Conservation (phyloP, 2,888 invertebrate species). For the Julus scanicus region DNA sequence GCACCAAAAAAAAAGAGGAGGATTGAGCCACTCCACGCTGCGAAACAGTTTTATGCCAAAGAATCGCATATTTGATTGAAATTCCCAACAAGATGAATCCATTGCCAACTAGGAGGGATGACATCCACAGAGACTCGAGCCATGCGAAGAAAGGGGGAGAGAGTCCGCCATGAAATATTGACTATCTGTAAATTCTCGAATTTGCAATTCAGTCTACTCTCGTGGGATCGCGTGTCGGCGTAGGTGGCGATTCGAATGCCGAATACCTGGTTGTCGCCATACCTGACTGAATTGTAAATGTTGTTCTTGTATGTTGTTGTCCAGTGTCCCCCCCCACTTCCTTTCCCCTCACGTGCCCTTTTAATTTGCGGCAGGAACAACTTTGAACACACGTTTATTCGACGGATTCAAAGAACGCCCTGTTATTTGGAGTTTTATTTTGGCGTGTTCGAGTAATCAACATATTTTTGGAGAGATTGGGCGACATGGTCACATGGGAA, state of each 20-base stretch:
- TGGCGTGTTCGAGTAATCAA: constrained; percentile 3
- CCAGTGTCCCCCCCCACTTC: background rate
- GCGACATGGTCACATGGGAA: background rate
- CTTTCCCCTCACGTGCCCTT: background rate
- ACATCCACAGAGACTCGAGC: background rate
- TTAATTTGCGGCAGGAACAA: background rate
- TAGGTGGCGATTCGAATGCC: constrained; percentile 28
- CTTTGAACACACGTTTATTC: background rate
- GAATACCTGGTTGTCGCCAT: constrained; percentile 3
- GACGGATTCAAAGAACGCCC: too few relatives aligned
- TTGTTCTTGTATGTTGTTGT: background rate
- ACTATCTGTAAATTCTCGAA: constrained; percentile 44
- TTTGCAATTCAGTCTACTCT: constrained; percentile 6
- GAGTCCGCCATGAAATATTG: constrained; percentile 23
- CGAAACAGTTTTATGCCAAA: background rate
- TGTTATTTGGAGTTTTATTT: too few relatives aligned
- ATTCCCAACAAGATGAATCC: constrained; percentile 22
- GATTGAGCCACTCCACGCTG: background rate
- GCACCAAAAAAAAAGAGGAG: background rate
- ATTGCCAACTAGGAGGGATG: background rate
- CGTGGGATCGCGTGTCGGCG: background rate
- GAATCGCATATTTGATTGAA: constrained; percentile 24
- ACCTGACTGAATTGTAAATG: constrained; percentile 34
- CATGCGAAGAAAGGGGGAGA: background rate
- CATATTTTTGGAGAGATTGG: background rate